phyloP scores from a whole-genome alignment of 2,888 invertebrate species.

The Patella ulyssiponensis region DNA sequence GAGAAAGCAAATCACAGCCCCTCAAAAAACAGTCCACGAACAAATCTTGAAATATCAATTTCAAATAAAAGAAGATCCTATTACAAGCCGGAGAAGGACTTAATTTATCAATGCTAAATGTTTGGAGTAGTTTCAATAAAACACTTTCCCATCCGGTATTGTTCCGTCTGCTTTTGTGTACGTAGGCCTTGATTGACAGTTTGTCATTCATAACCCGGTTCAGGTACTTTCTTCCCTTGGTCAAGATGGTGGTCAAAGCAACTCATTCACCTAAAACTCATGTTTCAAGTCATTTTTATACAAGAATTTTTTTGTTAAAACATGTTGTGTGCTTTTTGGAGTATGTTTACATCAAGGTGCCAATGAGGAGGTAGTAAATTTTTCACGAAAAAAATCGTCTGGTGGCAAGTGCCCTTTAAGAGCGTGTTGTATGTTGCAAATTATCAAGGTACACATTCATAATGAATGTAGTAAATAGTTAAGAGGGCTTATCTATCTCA shows the following conservation, averaged over 20 bases:
- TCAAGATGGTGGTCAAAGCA: constrained; percentile 4
- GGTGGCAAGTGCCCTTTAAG: constrained; percentile 2
- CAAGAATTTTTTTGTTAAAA: neutral
- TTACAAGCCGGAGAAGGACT: constrained; percentile 6
- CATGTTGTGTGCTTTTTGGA: neutral
- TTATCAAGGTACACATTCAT: neutral
- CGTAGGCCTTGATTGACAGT: neutral
- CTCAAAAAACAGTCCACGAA: neutral
- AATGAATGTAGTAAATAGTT: constrained; percentile 7
- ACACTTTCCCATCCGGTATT: constrained; percentile 7
- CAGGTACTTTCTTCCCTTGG: constrained; percentile 2
- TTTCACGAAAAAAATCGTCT: constrained; percentile 4
- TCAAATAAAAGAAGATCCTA: neutral
- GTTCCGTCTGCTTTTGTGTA: neutral
- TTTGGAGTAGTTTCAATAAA: constrained; percentile 7
- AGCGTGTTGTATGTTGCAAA: constrained; percentile 5
- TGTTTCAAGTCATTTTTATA: constrained; percentile 11
- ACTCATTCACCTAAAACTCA: constrained; percentile 4
- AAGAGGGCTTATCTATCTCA: neutral
- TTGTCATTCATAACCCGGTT: neutral
- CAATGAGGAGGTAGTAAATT: constrained; percentile 4
- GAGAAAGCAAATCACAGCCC: constrained; percentile 7
- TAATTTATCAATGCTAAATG: neutral
- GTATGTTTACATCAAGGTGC: constrained; percentile 10
- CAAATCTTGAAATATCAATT: constrained; percentile 12